Base-by-base conservation (phyloP, 2,113 vertebrate genomes). In the Zootoca vivipara region DNA sequence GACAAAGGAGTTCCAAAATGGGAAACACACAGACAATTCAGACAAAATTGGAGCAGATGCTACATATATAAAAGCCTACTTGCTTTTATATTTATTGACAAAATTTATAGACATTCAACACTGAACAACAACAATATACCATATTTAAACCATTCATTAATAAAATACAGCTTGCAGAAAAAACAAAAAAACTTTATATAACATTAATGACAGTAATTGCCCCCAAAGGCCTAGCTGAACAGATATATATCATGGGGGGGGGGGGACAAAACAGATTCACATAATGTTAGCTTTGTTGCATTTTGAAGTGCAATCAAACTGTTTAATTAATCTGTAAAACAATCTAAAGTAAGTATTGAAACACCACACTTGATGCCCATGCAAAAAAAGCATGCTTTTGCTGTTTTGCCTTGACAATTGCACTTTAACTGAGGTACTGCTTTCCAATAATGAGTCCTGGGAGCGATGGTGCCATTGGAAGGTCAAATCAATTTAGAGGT, bases 401-500 rank as follows among this genome's bases (percentile, higher is more conserved):
- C 46, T 56, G 67, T 52, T 72, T 0, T 9, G 16, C 9, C 78
- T 5, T 33, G 62, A 65, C 6, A 89, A 13, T 58, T 79, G 78
- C 1, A 30, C 28, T 86, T 70, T 70, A 79, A 70, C 65, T 58
- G 85, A 79, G 30, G 58, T 13, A 18, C 85, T 87, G 78, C 72
- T 85, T 24, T 91, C 90, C 83, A 89, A 88, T 58, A 56, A 93
- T 90, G 70, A 92, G 64, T 40, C 8, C 78, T 82, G n/a, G n/a
- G 70, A 30, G 1, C 46, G 0, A 90, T 80, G 91, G 87, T 92
- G 87, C 89, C 69, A 40, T 67, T 82, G 28, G 22, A 78, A 86
- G 73, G 88, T 89, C 82, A 93, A 90, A 95, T 24, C 22, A 89
- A 90, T 90, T 92, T 87, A 84, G 64, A 24, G n/a, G 74, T 87